Evolutionary conservation across 2,888 invertebrate species (phyloP).

Genomic region (Cheilosia urbana): DNA sequence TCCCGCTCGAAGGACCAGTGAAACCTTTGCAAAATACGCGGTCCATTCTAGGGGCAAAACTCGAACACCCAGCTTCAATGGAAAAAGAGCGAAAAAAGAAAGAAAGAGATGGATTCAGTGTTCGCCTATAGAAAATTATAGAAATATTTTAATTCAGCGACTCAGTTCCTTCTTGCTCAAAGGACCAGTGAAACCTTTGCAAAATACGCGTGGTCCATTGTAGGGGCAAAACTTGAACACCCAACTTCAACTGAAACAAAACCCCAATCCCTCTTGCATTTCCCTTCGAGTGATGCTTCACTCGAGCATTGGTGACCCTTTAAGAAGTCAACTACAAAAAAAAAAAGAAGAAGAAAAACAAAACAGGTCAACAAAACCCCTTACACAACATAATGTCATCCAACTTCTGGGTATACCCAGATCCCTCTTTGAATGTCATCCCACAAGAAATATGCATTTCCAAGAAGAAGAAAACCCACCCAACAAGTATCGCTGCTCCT

Average conservation of each 20-base stretch:
- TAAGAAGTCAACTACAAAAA: neutral
- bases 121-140: too few relatives aligned
- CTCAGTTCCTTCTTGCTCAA: too few relatives aligned
- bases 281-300: neutral
- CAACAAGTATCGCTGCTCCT: neutral
- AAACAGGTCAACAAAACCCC: too few relatives aligned
- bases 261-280: neutral
- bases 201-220: too few relatives aligned
- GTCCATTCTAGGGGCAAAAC: too few relatives aligned
- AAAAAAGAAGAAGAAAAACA: neutral
- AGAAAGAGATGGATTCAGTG: too few relatives aligned
- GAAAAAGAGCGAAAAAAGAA: too few relatives aligned
- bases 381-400: neutral
- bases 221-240: neutral
- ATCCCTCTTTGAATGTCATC: neutral
- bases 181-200: too few relatives aligned
- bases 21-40: too few relatives aligned
- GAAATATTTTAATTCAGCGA: too few relatives aligned
- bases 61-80: too few relatives aligned
- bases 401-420: neutral
- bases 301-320: neutral
- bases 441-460: neutral
- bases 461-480: neutral
- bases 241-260: neutral
- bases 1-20: too few relatives aligned